Evolutionary conservation across 2,113 vertebrate genomes (phyloP).

Genomic region (Sakesphorus luctuosus): DNA sequence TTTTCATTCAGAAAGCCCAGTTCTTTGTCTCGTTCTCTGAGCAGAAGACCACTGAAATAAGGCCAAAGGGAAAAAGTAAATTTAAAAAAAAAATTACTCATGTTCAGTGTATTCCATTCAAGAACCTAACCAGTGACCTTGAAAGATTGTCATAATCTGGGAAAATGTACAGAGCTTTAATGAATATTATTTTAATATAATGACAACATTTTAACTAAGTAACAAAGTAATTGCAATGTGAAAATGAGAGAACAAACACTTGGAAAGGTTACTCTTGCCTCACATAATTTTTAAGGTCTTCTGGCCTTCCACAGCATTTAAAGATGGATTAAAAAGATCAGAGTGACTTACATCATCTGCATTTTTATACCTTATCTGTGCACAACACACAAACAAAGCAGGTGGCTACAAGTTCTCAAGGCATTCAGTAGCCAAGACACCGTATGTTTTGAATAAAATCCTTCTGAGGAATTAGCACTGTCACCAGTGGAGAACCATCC

Average conservation of each 20-base stretch:
- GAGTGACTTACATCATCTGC: neutral
- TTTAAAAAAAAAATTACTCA: neutral
- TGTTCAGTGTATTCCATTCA: neutral
- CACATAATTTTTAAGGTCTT: neutral
- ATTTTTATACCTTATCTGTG: neutral
- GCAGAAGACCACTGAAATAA: conserved; percentile 81
- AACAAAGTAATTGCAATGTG: neutral
- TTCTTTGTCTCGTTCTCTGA: conserved; percentile 89
- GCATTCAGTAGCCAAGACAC: neutral
- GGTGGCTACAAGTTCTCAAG: neutral
- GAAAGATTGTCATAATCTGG: neutral
- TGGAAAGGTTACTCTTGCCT: neutral
- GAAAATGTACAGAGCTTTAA: neutral
- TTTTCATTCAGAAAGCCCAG: conserved; percentile 84
- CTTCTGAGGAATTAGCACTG: neutral
- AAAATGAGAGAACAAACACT: neutral
- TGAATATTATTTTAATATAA: neutral
- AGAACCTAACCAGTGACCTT: neutral
- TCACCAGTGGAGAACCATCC: neutral
- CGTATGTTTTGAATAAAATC: neutral
- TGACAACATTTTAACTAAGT: neutral
- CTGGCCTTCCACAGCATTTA: neutral
- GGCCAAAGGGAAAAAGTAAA: neutral
- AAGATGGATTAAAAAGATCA: neutral
- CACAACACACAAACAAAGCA: neutral